phyloP scores from a whole-genome alignment of 2,888 invertebrate species.

The Sarcophaga subvicina region DNA sequence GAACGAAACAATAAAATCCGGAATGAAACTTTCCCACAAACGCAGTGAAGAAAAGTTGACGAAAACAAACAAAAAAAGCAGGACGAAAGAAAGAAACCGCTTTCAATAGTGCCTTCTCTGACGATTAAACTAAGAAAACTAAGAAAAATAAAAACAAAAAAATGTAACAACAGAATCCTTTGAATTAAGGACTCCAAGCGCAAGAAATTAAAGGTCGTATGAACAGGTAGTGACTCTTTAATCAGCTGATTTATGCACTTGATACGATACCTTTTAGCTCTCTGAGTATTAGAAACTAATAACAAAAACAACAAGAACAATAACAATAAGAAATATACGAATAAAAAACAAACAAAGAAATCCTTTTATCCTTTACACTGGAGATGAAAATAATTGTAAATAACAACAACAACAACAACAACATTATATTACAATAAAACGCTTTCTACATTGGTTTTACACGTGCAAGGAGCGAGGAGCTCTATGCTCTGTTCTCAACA shows the following conservation, averaged over 20 bases:
- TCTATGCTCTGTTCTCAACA: neutral
- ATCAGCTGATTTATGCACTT: conserved; percentile 69
- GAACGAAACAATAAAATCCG: conserved; percentile 11
- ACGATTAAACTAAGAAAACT: conserved; percentile 47
- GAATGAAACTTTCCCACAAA: conserved; percentile 64
- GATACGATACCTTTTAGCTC: conserved; percentile 26
- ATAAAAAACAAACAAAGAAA: conserved; percentile 33
- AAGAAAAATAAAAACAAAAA: neutral
- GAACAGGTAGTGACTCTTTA: conserved; percentile 55
- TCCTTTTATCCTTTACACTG: conserved; percentile 27
- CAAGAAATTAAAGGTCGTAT: conserved; percentile 15
- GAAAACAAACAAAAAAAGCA: conserved; percentile 24
- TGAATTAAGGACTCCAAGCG: conserved; percentile 42
- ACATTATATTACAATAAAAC: neutral
- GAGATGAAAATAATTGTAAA: conserved; percentile 13
- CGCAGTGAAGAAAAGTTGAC: neutral
- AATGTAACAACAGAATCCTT: conserved; percentile 46
- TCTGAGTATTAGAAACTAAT: conserved; percentile 50
- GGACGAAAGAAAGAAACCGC: conserved; percentile 47
- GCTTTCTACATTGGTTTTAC: conserved; percentile 33
- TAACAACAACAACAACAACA: conserved; percentile 33
- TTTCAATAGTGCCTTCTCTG: conserved; percentile 49
- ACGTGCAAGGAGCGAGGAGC: conserved; percentile 64
- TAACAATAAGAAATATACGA: neutral
- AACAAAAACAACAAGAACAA: conserved; percentile 46